A percentile compares a stretch with the other conserved stretches of the same genome.
These are phyloP conservation scores for Peromyscus polionotus DNA, from an alignment of 2,113 vertebrate species.

Conservation along the genomic window DNA sequence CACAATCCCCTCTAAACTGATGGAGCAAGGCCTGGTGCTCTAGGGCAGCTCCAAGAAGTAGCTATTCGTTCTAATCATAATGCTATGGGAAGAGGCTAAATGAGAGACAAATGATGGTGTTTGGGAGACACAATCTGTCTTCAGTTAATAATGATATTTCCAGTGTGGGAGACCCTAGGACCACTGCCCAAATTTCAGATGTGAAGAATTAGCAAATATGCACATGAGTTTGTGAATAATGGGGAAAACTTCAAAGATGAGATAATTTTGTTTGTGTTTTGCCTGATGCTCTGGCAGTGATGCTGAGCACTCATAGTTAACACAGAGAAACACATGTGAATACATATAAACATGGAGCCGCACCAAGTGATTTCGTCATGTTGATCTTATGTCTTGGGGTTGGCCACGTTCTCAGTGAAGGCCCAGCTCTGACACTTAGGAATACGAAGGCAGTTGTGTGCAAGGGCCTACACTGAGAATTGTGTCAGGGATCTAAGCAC, in stretches of 20 bases:
- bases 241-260: constrained; percentile 60
- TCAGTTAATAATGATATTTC: constrained; percentile 68
- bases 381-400: neutral
- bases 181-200: constrained; percentile 50
- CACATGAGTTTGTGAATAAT: constrained; percentile 56
- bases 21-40: neutral
- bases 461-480: neutral
- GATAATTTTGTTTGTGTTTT: constrained; percentile 70
- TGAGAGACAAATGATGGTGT: constrained; percentile 55
- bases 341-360: neutral
- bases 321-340: constrained; percentile 17
- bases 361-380: neutral
- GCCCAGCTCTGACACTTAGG: neutral
- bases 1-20: constrained; percentile 28
- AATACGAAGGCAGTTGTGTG: neutral
- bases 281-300: constrained; percentile 1
- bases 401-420: neutral
- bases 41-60: neutral
- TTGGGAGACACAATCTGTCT: constrained; percentile 64
- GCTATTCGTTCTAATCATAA: neutral
- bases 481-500: neutral
- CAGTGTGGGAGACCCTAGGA: constrained; percentile 43
- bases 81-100: constrained; percentile 62
- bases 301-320: neutral
- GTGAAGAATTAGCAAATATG: constrained; percentile 37